Conservation (phyloP, 2,113 vertebrate genomes). For the Asarcornis scutulata region DNA sequence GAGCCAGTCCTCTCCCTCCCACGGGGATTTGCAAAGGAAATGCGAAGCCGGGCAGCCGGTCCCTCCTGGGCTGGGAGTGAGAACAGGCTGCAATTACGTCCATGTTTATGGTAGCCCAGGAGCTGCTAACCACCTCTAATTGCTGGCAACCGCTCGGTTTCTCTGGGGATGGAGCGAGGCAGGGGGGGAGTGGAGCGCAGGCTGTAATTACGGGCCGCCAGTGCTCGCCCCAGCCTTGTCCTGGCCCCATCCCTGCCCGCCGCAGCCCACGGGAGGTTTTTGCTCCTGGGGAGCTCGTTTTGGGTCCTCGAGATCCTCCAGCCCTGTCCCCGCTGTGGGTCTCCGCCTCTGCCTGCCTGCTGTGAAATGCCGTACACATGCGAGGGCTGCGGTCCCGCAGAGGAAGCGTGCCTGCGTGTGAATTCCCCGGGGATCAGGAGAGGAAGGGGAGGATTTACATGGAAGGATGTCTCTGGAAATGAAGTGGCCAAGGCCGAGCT, state of each 20-base stretch:
- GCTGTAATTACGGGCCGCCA: not conserved
- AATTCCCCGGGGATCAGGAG: constrained; percentile 54
- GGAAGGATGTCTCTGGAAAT: constrained; percentile 46
- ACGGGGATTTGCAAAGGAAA: not conserved
- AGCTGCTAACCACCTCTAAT: constrained; percentile 25
- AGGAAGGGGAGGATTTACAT: constrained; percentile 50
- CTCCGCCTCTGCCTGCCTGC: not conserved
- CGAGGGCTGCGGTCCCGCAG: not conserved
- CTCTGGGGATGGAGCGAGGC: not conserved
- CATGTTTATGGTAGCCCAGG: not conserved
- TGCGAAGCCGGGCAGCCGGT: not conserved
- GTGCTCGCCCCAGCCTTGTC: not conserved
- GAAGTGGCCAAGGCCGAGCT: not conserved
- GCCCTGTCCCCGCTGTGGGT: fast-evolving
- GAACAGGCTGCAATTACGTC: constrained; percentile 9
- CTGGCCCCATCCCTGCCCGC: fast-evolving
- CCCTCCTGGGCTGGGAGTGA: not conserved
- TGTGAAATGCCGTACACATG: not conserved
- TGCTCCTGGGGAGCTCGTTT: not conserved
- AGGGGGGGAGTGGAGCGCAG: not conserved
- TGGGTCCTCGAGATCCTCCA: not conserved
- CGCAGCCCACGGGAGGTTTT: not conserved
- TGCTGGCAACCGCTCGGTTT: constrained; percentile 15
- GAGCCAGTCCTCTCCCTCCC: not conserved
- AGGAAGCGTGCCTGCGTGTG: not conserved